Evolutionary conservation across 2,888 invertebrate genomes (phyloP).

Genomic region (Panzeria rudis): DNA sequence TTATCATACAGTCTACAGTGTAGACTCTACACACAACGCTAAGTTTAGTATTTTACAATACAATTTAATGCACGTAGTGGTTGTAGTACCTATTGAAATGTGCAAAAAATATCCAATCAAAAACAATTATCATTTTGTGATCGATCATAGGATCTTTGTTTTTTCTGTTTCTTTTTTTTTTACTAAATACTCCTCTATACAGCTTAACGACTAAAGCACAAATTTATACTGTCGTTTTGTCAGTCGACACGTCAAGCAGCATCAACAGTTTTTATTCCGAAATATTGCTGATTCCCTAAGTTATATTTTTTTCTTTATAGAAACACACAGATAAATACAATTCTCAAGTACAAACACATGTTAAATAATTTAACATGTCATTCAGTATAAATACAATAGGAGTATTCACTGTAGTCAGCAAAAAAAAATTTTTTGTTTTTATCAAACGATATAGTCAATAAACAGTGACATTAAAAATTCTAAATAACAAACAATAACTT

Average conservation of each 20-base stretch:
- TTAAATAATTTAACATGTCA: slow-evolving; percentile 18
- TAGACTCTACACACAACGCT: neutral
- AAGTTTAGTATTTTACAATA: slow-evolving; percentile 24
- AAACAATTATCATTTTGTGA: slow-evolving; percentile 70
- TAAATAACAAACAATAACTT: neutral
- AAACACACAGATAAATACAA: neutral
- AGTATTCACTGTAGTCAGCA: neutral
- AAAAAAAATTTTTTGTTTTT: too few relatives aligned
- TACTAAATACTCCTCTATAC: neutral
- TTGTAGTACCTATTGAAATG: slow-evolving; percentile 46
- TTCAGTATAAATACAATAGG: neutral
- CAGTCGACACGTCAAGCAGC: slow-evolving; percentile 39
- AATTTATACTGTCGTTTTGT: slow-evolving; percentile 36
- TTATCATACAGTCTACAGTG: slow-evolving; percentile 15
- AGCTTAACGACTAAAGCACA: slow-evolving; percentile 14
- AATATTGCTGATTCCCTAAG: slow-evolving; percentile 53
- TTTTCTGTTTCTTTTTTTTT: neutral
- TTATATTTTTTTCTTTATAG: slow-evolving; percentile 15
- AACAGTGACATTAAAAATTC: neutral
- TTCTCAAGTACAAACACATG: slow-evolving; percentile 17
- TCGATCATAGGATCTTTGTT: slow-evolving; percentile 58
- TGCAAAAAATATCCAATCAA: slow-evolving; percentile 59
- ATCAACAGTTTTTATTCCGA: slow-evolving; percentile 40
- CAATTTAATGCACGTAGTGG: slow-evolving; percentile 52
- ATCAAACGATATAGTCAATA: too few relatives aligned